Conservation (phyloP, 2,113 vertebrate species). For the Hippocampus barbouri region DNA sequence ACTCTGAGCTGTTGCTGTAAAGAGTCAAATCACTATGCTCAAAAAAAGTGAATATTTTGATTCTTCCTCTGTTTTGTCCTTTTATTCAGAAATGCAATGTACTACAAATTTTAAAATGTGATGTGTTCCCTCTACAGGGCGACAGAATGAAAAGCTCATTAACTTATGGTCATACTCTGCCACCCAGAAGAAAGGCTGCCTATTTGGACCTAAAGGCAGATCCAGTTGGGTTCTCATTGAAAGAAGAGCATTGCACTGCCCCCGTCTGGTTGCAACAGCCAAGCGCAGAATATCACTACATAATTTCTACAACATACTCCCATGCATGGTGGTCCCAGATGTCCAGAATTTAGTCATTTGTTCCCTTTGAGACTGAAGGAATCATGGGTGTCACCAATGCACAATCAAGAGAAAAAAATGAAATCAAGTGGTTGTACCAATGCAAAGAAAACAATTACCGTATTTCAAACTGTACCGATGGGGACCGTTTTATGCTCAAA, state of each 20-base stretch:
- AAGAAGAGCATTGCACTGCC: slow-evolving; percentile 35
- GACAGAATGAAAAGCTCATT: not conserved
- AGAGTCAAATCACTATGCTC: too few species aligned
- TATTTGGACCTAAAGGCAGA: not conserved
- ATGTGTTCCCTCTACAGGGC: not conserved
- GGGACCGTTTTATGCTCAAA: too few species aligned
- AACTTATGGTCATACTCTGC: not conserved
- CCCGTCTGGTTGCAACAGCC: slow-evolving; percentile 19
- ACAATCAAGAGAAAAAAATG: too few species aligned
- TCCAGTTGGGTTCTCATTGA: not conserved
- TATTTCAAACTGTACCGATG: not conserved
- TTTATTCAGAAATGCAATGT: too few species aligned
- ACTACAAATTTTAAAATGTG: too few species aligned
- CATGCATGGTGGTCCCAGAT: not conserved
- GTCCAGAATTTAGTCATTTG: not conserved
- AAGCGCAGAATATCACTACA: not conserved
- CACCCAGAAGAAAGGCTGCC: not conserved
- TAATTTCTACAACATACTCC: too few species aligned
- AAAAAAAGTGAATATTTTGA: too few species aligned
- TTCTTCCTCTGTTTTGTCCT: too few species aligned
- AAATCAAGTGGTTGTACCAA: too few species aligned
- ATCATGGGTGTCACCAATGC: too few species aligned
- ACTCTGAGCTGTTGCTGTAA: too few species aligned
- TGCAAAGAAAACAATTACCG: not conserved
- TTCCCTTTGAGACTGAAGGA: not conserved